Evolutionary conservation across 1,140 invertebrate genomes (phyloP).

Genomic region (Metopolophium dirhodum): DNA sequence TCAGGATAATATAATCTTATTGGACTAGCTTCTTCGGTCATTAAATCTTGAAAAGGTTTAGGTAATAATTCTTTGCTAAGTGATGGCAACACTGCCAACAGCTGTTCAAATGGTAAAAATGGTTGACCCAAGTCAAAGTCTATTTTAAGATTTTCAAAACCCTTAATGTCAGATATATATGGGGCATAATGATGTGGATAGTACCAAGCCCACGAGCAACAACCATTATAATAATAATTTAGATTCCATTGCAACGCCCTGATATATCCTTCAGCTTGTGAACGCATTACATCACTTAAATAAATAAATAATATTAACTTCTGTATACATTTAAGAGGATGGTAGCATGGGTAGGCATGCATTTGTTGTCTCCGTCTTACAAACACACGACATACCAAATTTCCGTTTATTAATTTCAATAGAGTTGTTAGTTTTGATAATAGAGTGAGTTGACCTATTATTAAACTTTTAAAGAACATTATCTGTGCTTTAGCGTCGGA

Average conservation of each 20-base stretch:
- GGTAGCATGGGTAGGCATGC: no score
- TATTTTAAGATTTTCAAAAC: slow-evolving; percentile 76
- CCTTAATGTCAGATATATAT: slow-evolving; percentile 90
- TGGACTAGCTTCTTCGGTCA: slow-evolving; percentile 81
- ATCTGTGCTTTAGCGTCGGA: no score
- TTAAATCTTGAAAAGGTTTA: slow-evolving; percentile 79
- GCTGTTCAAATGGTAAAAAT: slow-evolving; percentile 93
- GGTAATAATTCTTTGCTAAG: slow-evolving; percentile 80
- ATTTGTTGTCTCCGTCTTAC: no score
- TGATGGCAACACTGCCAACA: slow-evolving; percentile 91
- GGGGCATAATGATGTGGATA: slow-evolving; percentile 97
- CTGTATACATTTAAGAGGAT: neutral
- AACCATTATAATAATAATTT: slow-evolving; percentile 95
- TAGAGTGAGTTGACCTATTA: no score
- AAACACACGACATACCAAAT: no score
- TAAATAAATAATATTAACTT: slow-evolving; percentile 52
- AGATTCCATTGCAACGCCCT: slow-evolving; percentile 95
- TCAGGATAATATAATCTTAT: slow-evolving; percentile 90
- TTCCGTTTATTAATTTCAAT: no score
- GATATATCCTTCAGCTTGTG: slow-evolving; percentile 89
- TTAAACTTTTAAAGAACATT: no score
- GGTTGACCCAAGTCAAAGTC: slow-evolving; percentile 85
- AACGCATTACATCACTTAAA: slow-evolving; percentile 75
- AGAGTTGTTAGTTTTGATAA: no score
- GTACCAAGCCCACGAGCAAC: slow-evolving; percentile 96